phyloP scores from a whole-genome alignment of 2,888 invertebrate genomes.

The Coelinius sp. region DNA sequence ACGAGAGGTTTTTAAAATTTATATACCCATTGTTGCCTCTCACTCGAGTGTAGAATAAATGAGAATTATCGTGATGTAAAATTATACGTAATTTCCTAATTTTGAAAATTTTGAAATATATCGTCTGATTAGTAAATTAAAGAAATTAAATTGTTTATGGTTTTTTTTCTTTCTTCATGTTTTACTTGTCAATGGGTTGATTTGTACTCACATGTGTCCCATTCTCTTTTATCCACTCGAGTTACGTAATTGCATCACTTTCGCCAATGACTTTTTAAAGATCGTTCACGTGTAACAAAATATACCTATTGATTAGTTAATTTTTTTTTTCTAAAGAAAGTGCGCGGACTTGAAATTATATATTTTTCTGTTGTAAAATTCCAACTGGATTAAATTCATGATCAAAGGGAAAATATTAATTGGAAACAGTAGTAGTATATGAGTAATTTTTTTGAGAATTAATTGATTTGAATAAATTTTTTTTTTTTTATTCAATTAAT shows the following conservation, averaged over 20 bases:
- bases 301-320: background rate
- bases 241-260: conserved; percentile 42
- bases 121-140: too few relatives aligned
- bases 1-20: background rate
- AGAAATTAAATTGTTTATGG: too few relatives aligned
- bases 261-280: conserved; percentile 23
- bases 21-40: background rate
- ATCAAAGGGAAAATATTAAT: background rate
- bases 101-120: too few relatives aligned
- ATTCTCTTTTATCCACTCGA: conserved; percentile 47
- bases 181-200: background rate
- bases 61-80: background rate
- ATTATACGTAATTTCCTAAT: background rate
- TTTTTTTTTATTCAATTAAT: too few relatives aligned
- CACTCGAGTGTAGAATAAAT: background rate
- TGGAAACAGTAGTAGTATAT: background rate
- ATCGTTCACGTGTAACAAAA: conserved; percentile 15
- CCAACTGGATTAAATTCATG: background rate
- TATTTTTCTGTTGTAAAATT: background rate
- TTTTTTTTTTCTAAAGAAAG: conserved; percentile 13
- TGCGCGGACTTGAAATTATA: background rate
- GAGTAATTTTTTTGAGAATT: too few relatives aligned
- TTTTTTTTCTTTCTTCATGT: too few relatives aligned
- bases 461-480: too few relatives aligned
- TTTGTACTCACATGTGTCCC: background rate